Percentiles rank a stretch among this genome's conserved stretches.
phyloP scores from a whole-genome alignment of 2,888 invertebrate genomes.

The Netelia inedita region DNA sequence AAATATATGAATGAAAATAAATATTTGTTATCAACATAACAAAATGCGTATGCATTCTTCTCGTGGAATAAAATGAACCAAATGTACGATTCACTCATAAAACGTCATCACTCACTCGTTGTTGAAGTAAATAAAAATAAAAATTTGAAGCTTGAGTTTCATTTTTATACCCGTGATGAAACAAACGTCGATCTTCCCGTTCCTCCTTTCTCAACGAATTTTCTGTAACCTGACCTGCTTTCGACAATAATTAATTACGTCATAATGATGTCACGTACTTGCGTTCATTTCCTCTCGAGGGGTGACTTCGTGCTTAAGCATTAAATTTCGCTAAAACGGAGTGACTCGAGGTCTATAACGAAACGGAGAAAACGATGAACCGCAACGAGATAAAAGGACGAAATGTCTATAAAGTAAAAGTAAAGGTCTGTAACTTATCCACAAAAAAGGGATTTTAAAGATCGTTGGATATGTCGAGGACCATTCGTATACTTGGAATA shows the following conservation, averaged over 20 bases:
- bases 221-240: not conserved
- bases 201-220: not conserved
- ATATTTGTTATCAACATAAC: no score
- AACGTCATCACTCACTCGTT: not conserved
- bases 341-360: not conserved
- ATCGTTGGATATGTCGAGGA: constrained; percentile 22
- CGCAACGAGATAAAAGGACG: not conserved
- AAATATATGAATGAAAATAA: no score
- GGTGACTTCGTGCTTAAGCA: constrained; percentile 33
- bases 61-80: not conserved
- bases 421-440: constrained; percentile 8
- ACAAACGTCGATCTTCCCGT: not conserved
- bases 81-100: not conserved
- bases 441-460: constrained; percentile 29
- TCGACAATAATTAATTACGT: constrained; percentile 43
- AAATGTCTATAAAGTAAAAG: not conserved
- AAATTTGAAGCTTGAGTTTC: not conserved
- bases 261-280: constrained; percentile 14
- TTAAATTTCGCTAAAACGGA: constrained; percentile 17
- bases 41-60: not conserved
- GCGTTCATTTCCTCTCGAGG: constrained; percentile 26
- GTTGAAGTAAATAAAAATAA: not conserved
- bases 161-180: not conserved
- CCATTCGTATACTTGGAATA: constrained; percentile 18
- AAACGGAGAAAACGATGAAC: constrained; percentile 19